Base-by-base conservation (phyloP, 2,113 vertebrate genomes). In the Pao palembangensis region DNA sequence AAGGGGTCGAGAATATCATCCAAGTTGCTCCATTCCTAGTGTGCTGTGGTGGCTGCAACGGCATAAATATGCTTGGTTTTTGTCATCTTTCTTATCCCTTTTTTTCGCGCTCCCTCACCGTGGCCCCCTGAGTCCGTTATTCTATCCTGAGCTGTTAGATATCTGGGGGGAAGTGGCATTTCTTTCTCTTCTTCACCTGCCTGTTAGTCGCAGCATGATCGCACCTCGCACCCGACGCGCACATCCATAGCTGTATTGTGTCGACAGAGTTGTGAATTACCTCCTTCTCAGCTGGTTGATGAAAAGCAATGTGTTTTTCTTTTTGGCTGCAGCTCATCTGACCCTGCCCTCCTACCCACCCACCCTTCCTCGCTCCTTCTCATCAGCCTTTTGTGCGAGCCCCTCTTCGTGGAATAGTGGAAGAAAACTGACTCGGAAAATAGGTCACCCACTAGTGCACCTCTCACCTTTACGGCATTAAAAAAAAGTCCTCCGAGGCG, bases 181-280 rank as follows among this genome's bases (percentile, higher is more conserved):
- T 84, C 68, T 78, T 79, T 79, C 42, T 82, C 74, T 76, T 84
- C 73, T 77, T 69, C 75, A 74, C 83, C 78, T 80, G 74, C 75
- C 76, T 71, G 65, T 67, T 76, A 55, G 67, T 81, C 81, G 21
- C 83, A 81, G 80, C 77, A 48, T 51, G 78, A 76, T 51, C 64
- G 78, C 70, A 63, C 70, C 78, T 83, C 78, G 54, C 82, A 71
- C 76, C 76, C 76, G 42, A 62, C 79, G 56, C 63, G 20, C 73
- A 51, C 75, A 75, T 63, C 73, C 69, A 20, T 58, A 60, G 72
- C 73, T 70, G 65, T 78, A 76, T 84, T 79, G 82, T 78, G 82
- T 85, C 61, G 74, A 68, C 79, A 55, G 74, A 86, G 76, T 83
- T 89, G 85, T 77, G 82, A 89, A 89, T 88, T 87, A 86, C 86